Percentiles rank a stretch among this genome's conserved stretches.
These are phyloP conservation scores for Acrocephalus arundinaceus DNA, from an alignment of 2,113 vertebrate species.

Conservation along the genomic window DNA sequence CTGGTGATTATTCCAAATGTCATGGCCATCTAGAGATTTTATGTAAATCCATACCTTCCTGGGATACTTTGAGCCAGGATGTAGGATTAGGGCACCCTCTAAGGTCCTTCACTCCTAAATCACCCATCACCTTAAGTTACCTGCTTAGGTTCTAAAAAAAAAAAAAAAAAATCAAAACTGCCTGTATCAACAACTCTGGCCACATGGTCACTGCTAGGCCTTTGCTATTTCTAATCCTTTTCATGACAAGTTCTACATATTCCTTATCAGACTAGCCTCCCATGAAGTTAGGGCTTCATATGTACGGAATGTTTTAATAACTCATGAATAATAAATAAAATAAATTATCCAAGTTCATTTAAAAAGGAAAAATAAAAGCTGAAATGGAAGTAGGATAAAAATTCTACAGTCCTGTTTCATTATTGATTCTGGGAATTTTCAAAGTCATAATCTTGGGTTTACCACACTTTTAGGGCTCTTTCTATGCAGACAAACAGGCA, in stretches of 20 bases:
- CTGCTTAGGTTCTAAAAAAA: background rate
- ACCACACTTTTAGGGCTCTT: background rate
- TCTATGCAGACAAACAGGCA: background rate
- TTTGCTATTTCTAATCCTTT: background rate
- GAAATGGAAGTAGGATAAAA: background rate
- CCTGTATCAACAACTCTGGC: background rate
- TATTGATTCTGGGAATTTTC: background rate
- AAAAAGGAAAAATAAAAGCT: background rate
- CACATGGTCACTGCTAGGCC: background rate
- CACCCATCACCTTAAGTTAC: background rate
- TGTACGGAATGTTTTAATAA: background rate
- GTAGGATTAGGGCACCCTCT: background rate
- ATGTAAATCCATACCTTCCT: background rate
- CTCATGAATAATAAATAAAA: background rate
- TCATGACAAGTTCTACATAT: background rate
- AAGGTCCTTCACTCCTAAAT: background rate
- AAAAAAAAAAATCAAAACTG: background rate
- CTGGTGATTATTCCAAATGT: background rate
- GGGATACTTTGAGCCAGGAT: background rate
- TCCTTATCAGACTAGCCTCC: background rate
- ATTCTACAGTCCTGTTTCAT: background rate
- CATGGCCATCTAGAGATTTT: background rate
- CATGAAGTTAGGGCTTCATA: background rate
- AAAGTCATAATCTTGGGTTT: background rate
- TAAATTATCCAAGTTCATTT: background rate